These are phyloP conservation scores for Apis laboriosa DNA, from an alignment of 1,140 invertebrate genomes.

Conservation along the genomic window DNA sequence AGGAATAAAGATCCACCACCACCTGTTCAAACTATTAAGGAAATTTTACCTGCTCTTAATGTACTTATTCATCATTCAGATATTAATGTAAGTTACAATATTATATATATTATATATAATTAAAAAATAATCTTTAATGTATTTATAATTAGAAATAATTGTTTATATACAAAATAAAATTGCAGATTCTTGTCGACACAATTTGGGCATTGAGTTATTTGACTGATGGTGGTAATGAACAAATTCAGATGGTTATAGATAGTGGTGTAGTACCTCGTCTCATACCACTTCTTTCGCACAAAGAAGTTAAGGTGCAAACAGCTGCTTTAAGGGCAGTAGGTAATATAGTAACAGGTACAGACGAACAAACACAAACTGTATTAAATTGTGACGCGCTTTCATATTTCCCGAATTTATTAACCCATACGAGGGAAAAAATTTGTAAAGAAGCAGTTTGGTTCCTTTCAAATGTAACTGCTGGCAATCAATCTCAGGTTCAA, in stretches of 20 bases:
- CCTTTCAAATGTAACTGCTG: conserved; percentile 98
- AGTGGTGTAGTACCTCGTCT: conserved; percentile 96
- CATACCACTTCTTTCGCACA: conserved; percentile 96
- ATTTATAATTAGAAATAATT: not conserved
- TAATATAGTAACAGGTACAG: conserved; percentile 99
- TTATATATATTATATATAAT: too few species aligned
- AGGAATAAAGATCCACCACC: conserved; percentile 97
- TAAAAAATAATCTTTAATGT: too few species aligned
- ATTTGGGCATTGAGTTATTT: conserved; percentile 99
- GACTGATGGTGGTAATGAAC: conserved; percentile 98
- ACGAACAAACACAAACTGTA: conserved; percentile 96
- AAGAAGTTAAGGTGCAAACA: conserved; percentile 98
- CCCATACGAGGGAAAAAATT: conserved; percentile 93
- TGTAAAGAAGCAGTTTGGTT: conserved; percentile 99
- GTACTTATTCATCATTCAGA: conserved; percentile 97
- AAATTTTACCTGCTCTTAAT: conserved; percentile 96
- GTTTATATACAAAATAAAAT: not conserved
- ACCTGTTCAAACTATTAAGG: conserved; percentile 91
- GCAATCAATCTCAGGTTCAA: conserved; percentile 98
- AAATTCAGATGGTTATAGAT: conserved; percentile 99
- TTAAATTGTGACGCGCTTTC: conserved; percentile 89
- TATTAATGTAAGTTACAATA: conserved; percentile 89
- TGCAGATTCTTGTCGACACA: conserved; percentile 97
- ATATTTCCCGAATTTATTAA: conserved; percentile 94
- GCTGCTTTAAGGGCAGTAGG: conserved; percentile 98